Conservation (phyloP, 1,140 invertebrate species). For the Metopolophium dirhodum region DNA sequence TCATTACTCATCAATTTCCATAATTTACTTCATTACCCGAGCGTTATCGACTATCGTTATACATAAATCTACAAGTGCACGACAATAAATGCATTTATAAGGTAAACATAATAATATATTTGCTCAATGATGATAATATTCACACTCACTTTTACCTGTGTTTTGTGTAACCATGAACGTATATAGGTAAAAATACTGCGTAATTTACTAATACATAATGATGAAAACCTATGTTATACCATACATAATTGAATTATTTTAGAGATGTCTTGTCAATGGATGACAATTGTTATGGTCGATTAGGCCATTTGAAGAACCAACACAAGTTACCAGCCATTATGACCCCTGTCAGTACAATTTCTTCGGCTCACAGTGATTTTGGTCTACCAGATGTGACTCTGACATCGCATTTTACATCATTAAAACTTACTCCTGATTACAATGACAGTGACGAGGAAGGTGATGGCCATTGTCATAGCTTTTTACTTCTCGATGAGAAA, state of each 20-base stretch:
- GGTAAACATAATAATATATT: constrained; percentile 35
- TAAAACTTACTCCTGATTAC: constrained; percentile 59
- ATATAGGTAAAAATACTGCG: constrained; percentile 32
- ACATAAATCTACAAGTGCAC: constrained; percentile 4
- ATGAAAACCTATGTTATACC: neutral
- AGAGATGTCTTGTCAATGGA: constrained; percentile 55
- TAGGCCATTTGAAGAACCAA: constrained; percentile 43
- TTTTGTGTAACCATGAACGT: constrained; percentile 26
- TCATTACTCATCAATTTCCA: neutral
- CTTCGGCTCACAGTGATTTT: constrained; percentile 27
- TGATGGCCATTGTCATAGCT: constrained; percentile 62
- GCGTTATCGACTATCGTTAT: neutral
- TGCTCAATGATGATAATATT: neutral
- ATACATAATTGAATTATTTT: neutral
- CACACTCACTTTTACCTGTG: neutral
- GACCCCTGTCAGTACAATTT: constrained; percentile 43
- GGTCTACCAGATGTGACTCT: constrained; percentile 61
- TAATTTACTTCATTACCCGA: neutral
- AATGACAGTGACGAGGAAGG: constrained; percentile 58
- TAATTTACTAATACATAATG: neutral
- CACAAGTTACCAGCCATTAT: constrained; percentile 48
- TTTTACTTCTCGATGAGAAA: constrained; percentile 68
- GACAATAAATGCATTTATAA: constrained; percentile 38
- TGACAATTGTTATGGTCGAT: constrained; percentile 34
- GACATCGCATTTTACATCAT: constrained; percentile 61